Evolutionary conservation across 2,113 vertebrate species (phyloP), one percentile per base, ranked within the genome.

Genomic region (Mesitornis unicolor): DNA sequence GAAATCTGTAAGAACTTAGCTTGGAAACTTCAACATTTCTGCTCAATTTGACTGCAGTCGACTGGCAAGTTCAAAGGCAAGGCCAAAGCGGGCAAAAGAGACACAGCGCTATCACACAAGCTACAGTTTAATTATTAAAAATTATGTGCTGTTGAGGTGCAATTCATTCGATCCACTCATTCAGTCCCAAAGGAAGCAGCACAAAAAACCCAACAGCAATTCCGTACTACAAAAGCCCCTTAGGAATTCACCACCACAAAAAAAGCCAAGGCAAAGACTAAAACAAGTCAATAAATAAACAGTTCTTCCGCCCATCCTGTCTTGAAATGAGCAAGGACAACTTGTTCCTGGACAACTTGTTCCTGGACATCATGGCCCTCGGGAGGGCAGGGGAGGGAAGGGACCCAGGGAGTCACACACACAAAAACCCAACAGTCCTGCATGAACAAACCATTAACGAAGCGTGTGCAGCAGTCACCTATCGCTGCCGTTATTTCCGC

Each of bases 261-360:
- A 61, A 24, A 33, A 64, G 45, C 47, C 47, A 73, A 73, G 10
- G 10, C 36, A 6, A 57, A 67, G 36, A 17, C 38, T 76, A 29
- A 69, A 78, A 33, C 40, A 91, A 78, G 48, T 45, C 86, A 95
- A 87, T 82, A 95, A 90, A 80, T 90, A 77, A 83, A 73, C 16
- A 31, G 87, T 95, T 85, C 84, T 53, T 83, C 47, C 1, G 6
- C 63, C 71, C 85, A 91, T 95, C 93, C 93, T 93, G 92, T 89
- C 79, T 6, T 71, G 63, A 54, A 91, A 79, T 4, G 13, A 80
- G 31, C 24, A 43, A 88, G 95, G 75, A 96, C 95, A 94, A 54
- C 1, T 0, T 84, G 95, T 92, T 96, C 90, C 88, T 92, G 83
- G 76, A 94, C 31, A 67, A 54, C 1, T 0, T 84, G 95, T 92